Percentiles rank a stretch among this genome's conserved stretches.
phyloP scores from a whole-genome alignment of 2,888 invertebrate genomes.

The Candidula unifasciata region DNA sequence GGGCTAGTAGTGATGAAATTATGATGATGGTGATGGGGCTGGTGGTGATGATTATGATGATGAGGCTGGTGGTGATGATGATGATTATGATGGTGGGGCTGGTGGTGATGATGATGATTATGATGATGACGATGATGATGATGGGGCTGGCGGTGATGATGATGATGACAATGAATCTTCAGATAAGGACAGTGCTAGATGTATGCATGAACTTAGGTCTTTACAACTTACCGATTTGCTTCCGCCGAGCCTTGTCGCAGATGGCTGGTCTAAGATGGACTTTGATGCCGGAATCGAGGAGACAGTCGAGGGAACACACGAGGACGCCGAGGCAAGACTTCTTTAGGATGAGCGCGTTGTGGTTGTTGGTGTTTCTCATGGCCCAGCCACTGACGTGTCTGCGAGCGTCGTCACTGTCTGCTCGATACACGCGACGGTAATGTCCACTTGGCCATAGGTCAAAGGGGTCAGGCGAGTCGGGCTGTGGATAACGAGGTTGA shows the following conservation, averaged over 20 bases:
- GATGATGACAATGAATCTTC: too few relatives aligned
- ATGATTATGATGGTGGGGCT: too few relatives aligned
- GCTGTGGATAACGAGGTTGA: conserved; percentile 74
- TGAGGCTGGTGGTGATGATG: too few relatives aligned
- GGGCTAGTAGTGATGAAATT: too few relatives aligned
- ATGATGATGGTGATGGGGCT: too few relatives aligned
- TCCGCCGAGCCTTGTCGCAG: conserved; percentile 89
- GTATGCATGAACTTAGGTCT: too few relatives aligned
- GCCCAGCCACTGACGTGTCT: conserved; percentile 97
- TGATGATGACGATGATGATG: too few relatives aligned
- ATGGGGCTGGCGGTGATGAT: too few relatives aligned
- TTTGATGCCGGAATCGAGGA: conserved; percentile 86
- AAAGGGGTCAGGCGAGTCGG: conserved; percentile 88
- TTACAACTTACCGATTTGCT: conserved; percentile 76
- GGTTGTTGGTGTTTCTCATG: conserved; percentile 99
- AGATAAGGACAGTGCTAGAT: too few relatives aligned
- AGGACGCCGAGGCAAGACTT: conserved; percentile 90
- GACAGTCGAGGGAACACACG: conserved; percentile 91
- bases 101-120: too few relatives aligned
- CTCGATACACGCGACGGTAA: conserved; percentile 90
- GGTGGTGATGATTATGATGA: too few relatives aligned
- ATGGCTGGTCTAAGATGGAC: conserved; percentile 93
- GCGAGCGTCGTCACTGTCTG: conserved; percentile 92
- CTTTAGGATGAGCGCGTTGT: conserved; percentile 88
- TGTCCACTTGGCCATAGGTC: conserved; percentile 98